phyloP scores from a whole-genome alignment of 2,113 vertebrate species.

The Oostethus manadensis region DNA sequence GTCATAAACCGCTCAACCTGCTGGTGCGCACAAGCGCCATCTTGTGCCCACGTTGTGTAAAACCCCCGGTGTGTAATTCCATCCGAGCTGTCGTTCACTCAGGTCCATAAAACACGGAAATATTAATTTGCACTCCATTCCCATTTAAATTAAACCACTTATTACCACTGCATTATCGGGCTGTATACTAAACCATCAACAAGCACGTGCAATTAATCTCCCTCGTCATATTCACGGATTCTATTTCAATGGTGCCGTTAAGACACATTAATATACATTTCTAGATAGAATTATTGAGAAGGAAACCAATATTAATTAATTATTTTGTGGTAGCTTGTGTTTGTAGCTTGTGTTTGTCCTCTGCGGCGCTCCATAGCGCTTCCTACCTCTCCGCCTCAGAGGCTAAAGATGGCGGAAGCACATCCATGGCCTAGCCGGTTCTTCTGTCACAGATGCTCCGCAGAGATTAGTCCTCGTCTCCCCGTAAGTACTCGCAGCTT shows the following conservation, averaged over 20 bases:
- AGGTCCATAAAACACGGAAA: neutral
- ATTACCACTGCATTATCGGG: too few relatives aligned
- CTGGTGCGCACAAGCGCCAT: conserved; percentile 53
- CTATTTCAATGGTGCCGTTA: too few relatives aligned
- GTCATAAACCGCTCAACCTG: conserved; percentile 7
- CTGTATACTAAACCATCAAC: too few relatives aligned
- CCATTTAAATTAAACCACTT: too few relatives aligned
- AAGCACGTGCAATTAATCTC: too few relatives aligned
- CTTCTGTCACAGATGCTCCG: conserved; percentile 87
- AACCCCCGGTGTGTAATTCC: neutral
- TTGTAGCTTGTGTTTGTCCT: conserved; percentile 56
- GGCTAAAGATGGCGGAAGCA: conserved; percentile 85
- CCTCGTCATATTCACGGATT: too few relatives aligned
- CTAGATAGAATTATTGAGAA: neutral
- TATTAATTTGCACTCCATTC: too few relatives aligned
- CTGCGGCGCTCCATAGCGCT: conserved; percentile 48
- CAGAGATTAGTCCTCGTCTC: conserved; percentile 75
- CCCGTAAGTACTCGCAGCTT: conserved; percentile 60
- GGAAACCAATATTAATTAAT: neutral
- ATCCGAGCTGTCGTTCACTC: neutral
- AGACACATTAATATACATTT: neutral
- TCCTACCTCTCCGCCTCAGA: conserved; percentile 38
- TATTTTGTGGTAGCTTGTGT: conserved; percentile 12
- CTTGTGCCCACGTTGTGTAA: conserved; percentile 41
- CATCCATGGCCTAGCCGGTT: conserved; percentile 83